Base-by-base conservation (phyloP, 2,113 vertebrate species). In the Corythoichthys intestinalis region DNA sequence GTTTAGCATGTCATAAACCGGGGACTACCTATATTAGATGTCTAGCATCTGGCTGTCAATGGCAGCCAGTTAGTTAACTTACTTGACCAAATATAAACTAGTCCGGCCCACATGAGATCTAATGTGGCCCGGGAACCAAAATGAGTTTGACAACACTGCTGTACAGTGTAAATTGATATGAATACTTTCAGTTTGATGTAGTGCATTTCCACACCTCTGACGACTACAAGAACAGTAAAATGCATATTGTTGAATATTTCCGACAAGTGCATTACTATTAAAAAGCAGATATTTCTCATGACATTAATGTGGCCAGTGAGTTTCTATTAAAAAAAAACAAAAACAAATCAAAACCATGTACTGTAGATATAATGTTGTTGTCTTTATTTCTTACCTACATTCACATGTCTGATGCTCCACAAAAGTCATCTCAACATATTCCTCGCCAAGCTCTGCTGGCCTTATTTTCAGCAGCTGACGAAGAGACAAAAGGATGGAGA, bases 401-500 rank as follows among this genome's bases (percentile, higher is more conserved):
- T 92, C 91, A 93, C 92, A 93, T 89, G 89, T 89, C 88, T 86
- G 88, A 76, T 93, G 92, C 87, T 92, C 92, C 87, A 92, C 88
- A 90, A 93, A 93, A 7, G 86, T 91, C 92, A 92, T 92, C 84
- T 92, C 89, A 78, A 93, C 90, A 85, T 93, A 93, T 84, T 92
- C 89, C 70, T 89, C 85, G 58, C 70, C 87, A 37, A 85, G 85
- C 50, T 90, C 89, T 60, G 87, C 83, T 52, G 92, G 91, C 77
- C 87, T 88, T 75, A 93, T 91, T 85, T 92, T 93, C 84, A 93
- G 81, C 69, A 93, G 86, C 92, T 93, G 84, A 70, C 44, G 66
- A 65, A 37, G 73, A 77, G 69, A 20, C 20, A 56, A 28, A 28
- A 63, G 11, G 65, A 12, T 67, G 60, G 15, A 39, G 38, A 69